These are phyloP conservation scores for Parasteatoda tepidariorum DNA, from an alignment of 1,140 invertebrate species.

Conservation along the genomic window DNA sequence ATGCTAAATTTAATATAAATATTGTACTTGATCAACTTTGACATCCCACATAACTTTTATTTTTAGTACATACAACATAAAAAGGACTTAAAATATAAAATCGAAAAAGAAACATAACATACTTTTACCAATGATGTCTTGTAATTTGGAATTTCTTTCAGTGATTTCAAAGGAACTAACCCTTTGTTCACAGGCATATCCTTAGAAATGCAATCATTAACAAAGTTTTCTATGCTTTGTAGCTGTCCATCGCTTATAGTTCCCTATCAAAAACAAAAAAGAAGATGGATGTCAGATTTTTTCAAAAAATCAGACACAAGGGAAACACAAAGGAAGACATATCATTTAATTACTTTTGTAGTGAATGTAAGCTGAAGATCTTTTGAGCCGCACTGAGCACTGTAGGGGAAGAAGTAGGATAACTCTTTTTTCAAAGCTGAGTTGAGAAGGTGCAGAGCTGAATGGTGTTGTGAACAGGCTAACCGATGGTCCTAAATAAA, in stretches of 20 bases:
- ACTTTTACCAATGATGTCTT: conserved; percentile 32
- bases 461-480: conserved; percentile 48
- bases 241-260: conserved; percentile 9
- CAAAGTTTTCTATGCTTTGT: background rate
- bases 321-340: background rate
- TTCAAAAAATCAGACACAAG: too few species aligned
- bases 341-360: conserved; percentile 23
- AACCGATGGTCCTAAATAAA: conserved; percentile 20
- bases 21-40: too few species aligned
- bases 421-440: conserved; percentile 21
- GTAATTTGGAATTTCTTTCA: conserved; percentile 3
- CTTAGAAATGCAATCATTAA: conserved; percentile 7
- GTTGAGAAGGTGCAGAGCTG: conserved; percentile 43
- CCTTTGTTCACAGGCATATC: conserved; percentile 6
- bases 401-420: conserved; percentile 19
- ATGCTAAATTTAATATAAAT: too few species aligned
- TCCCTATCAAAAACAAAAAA: background rate
- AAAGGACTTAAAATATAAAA: too few species aligned
- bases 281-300: too few species aligned
- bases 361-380: conserved; percentile 32
- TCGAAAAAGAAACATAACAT: too few species aligned
- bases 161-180: background rate
- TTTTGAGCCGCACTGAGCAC: conserved; percentile 6
- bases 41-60: too few species aligned
- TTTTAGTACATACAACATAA: too few species aligned